Percentiles rank a stretch among this genome's conserved stretches.
phyloP scores from a whole-genome alignment of 2,888 invertebrate species.

The Dolichopus griseipennis region DNA sequence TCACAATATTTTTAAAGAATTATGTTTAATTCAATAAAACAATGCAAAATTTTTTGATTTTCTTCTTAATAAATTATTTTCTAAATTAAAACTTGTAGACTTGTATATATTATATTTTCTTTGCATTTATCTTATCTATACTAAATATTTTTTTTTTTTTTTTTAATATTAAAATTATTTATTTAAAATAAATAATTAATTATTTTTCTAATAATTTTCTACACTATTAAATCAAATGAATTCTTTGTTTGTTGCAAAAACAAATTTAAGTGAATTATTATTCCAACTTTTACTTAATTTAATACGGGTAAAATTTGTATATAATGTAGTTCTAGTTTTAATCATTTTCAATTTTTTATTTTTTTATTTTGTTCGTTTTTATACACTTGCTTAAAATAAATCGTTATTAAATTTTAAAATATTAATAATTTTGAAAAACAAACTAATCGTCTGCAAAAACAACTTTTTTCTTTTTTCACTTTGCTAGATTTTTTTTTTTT shows the following conservation, averaged over 20 bases:
- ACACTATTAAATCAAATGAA: conserved; percentile 30
- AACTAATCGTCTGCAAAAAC: not conserved
- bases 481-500: not conserved
- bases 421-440: not conserved
- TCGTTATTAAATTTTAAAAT: not conserved
- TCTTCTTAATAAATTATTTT: not conserved
- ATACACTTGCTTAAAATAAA: too few relatives aligned
- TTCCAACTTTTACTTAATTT: conserved; percentile 6
- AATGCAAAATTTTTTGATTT: not conserved
- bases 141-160: not conserved
- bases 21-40: too few relatives aligned
- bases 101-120: too few relatives aligned
- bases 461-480: not conserved
- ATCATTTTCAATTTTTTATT: not conserved
- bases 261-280: not conserved
- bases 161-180: not conserved
- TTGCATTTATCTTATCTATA: not conserved
- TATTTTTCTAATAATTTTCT: too few relatives aligned
- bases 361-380: not conserved
- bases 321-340: not conserved
- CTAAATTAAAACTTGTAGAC: too few relatives aligned
- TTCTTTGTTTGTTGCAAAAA: conserved; percentile 26
- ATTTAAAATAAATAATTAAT: not conserved
- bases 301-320: not conserved
- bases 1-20: too few relatives aligned